phyloP scores from a whole-genome alignment of 2,113 vertebrate genomes.

The Rhea americana region DNA sequence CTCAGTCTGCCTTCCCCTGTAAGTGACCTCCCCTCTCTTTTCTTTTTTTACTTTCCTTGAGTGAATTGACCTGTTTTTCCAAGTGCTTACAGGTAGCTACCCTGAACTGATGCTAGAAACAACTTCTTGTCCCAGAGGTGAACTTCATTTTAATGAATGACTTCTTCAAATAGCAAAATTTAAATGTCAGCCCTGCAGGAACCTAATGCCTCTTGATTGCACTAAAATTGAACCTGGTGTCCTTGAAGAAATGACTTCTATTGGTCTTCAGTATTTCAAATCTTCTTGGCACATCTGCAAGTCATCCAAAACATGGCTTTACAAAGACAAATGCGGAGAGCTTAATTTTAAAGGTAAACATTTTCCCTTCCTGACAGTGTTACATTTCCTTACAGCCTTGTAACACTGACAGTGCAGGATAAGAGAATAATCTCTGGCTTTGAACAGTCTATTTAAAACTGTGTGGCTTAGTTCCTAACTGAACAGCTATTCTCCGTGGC shows the following conservation, averaged over 20 bases:
- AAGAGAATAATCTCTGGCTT: slow-evolving; percentile 50
- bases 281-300: neutral
- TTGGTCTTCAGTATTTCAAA: neutral
- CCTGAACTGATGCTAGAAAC: neutral
- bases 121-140: neutral
- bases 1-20: neutral
- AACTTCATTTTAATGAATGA: neutral
- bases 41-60: neutral
- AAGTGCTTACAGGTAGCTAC: neutral
- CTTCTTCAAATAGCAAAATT: neutral
- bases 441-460: slow-evolving; percentile 57
- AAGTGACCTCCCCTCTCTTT: neutral
- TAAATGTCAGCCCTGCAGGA: neutral
- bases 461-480: neutral
- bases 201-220: neutral
- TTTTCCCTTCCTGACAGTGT: neutral
- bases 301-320: neutral
- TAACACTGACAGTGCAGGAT: neutral
- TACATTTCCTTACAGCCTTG: neutral
- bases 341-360: neutral
- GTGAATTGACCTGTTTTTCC: neutral
- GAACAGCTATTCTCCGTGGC: neutral
- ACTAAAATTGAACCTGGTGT: neutral
- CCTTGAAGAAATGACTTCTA: neutral
- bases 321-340: neutral